These are phyloP conservation scores for Alethe castanea DNA, from an alignment of 2,113 vertebrate species.

Conservation along the genomic window DNA sequence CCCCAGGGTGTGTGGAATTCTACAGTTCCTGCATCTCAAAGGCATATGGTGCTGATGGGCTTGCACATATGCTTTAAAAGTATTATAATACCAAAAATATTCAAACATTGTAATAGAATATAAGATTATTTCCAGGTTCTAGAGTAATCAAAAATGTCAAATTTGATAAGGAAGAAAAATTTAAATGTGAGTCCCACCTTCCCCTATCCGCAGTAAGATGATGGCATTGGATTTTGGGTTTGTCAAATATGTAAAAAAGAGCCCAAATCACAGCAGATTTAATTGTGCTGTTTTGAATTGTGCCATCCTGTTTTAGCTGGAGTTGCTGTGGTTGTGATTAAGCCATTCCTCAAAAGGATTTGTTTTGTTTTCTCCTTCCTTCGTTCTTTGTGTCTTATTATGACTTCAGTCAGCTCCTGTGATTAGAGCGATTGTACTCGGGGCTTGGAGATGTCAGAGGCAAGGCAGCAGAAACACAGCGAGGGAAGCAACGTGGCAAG, in stretches of 20 bases:
- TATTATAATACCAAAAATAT: not conserved
- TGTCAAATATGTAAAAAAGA: not conserved
- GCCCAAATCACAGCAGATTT: not conserved
- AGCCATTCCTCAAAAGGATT: constrained; percentile 31
- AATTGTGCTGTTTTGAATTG: not conserved
- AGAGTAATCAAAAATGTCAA: not conserved
- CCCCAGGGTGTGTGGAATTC: not conserved
- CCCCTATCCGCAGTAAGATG: not conserved
- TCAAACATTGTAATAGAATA: not conserved
- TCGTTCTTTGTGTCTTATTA: not conserved
- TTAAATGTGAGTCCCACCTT: not conserved
- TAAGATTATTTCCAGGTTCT: not conserved
- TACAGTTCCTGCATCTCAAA: not conserved
- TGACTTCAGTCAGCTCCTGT: not conserved
- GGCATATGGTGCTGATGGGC: not conserved
- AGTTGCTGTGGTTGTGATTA: not conserved
- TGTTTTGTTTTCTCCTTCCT: not conserved
- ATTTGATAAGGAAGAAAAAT: not conserved
- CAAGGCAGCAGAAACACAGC: not conserved
- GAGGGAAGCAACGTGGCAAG: not conserved
- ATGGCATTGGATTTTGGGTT: not conserved
- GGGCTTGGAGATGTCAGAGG: not conserved
- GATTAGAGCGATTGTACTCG: not conserved
- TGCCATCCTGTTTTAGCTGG: not conserved
- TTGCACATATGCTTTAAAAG: not conserved